phyloP scores from a whole-genome alignment of 2,888 invertebrate genomes.

The Dasysyrphus albostriatus region DNA sequence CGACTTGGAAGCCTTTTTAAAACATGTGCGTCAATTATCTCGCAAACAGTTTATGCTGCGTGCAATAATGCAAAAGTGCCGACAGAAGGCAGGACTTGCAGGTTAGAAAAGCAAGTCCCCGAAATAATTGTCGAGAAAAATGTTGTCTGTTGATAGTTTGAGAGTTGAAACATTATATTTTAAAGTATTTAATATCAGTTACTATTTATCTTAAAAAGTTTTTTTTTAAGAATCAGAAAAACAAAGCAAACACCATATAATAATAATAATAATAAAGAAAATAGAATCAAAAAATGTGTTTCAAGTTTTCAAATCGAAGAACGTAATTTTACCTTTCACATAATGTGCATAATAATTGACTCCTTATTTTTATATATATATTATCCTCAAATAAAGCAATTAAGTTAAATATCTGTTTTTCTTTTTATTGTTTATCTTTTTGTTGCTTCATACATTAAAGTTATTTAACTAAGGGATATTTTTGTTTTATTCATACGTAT shows the following conservation, averaged over 20 bases:
- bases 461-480: neutral
- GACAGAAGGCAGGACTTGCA: constrained; percentile 95
- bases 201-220: constrained; percentile 44
- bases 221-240: constrained; percentile 29
- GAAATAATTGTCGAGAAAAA: constrained; percentile 23
- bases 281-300: constrained; percentile 39
- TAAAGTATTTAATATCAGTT: constrained; percentile 70
- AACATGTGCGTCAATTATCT: constrained; percentile 97
- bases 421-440: constrained; percentile 40
- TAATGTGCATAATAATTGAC: constrained; percentile 56
- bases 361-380: constrained; percentile 65
- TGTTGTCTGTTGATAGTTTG: constrained; percentile 68
- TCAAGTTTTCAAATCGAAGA: constrained; percentile 29
- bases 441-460: neutral
- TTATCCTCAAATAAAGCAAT: constrained; percentile 66
- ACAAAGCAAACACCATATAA: constrained; percentile 26
- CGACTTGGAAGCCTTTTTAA: constrained; percentile 97
- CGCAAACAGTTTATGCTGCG: constrained; percentile 97
- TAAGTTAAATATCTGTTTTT: constrained; percentile 25
- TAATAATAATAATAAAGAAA: constrained; percentile 13
- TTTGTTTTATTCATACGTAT: constrained; percentile 88
- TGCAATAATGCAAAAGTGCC: constrained; percentile 98
- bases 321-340: constrained; percentile 37
- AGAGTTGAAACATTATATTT: constrained; percentile 57
- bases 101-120: constrained; percentile 84